Evolutionary conservation across 1,140 invertebrate species (phyloP).

Genomic region (Odontomachus brunneus): DNA sequence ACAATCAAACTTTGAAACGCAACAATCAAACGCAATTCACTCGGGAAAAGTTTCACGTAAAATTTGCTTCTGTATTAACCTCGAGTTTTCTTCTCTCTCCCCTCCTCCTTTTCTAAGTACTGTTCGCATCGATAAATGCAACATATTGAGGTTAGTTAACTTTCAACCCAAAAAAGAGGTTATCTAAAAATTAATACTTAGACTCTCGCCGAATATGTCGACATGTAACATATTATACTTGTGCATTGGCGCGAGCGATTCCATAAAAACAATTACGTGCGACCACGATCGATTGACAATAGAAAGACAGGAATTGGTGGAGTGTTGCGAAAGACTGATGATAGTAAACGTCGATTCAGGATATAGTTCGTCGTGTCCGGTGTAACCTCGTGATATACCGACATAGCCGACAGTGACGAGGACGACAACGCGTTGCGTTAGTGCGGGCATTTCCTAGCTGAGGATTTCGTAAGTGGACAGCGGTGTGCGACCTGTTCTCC

Average conservation of each 20-base stretch:
- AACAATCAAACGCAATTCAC: background rate
- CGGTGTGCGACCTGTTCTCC: constrained; percentile 12
- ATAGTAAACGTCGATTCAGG: constrained; percentile 9
- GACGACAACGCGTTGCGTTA: constrained; percentile 27
- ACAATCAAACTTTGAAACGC: background rate
- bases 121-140: too few species aligned
- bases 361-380: constrained; percentile 20
- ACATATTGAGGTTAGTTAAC: too few species aligned
- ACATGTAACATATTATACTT: constrained; percentile 7
- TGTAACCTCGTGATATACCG: background rate
- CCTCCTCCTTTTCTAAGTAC: too few species aligned
- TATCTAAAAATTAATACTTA: too few species aligned
- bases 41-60: too few species aligned
- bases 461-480: constrained; percentile 35
- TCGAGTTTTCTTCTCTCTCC: too few species aligned
- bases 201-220: background rate
- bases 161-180: background rate
- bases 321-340: constrained; percentile 11
- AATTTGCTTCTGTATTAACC: too few species aligned
- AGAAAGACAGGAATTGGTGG: constrained; percentile 10
- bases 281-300: background rate
- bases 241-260: background rate
- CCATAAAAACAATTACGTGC: background rate
- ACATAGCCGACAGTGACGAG: too few species aligned
- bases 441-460: constrained; percentile 16